Evolutionary conservation across 2,113 vertebrate genomes (phyloP).

Genomic region (Stigmatopora argus): DNA sequence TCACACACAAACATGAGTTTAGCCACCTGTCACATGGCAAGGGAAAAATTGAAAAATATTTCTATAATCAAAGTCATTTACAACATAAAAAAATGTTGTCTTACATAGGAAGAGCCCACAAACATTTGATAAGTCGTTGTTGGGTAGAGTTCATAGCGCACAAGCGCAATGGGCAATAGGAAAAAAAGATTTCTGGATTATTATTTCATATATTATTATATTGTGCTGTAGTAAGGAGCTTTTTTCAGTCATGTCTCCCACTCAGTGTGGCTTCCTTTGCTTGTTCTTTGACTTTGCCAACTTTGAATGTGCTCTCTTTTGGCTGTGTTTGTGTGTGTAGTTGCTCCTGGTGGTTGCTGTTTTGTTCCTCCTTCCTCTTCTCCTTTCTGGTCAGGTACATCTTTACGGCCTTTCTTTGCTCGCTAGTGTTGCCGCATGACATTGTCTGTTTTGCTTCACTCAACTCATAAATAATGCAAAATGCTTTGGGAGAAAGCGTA

Average conservation of each 20-base stretch:
- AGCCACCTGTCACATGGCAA: neutral
- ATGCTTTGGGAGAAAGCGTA: neutral
- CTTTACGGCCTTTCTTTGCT: slow-evolving; percentile 1
- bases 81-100: too few species aligned
- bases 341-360: slow-evolving; percentile 76
- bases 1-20: neutral
- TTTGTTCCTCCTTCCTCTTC: slow-evolving; percentile 90
- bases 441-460: slow-evolving; percentile 14
- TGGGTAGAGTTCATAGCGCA: neutral
- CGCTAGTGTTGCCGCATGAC: slow-evolving; percentile 10
- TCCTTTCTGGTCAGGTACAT: slow-evolving; percentile 96
- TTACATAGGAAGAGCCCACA: neutral
- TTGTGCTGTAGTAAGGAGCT: neutral
- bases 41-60: neutral
- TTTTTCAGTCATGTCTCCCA: slow-evolving; percentile 13
- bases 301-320: slow-evolving; percentile 44
- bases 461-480: slow-evolving; percentile 18
- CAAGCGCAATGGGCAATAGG: neutral
- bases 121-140: too few species aligned
- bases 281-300: slow-evolving; percentile 53
- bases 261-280: slow-evolving; percentile 32
- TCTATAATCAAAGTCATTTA: neutral
- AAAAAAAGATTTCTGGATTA: neutral
- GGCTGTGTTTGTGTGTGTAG: slow-evolving; percentile 1
- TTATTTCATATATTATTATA: too few species aligned